Evolutionary conservation across 2,888 invertebrate species (phyloP), one percentile per base, ranked within the genome.

Genomic region (Andrena fulva): DNA sequence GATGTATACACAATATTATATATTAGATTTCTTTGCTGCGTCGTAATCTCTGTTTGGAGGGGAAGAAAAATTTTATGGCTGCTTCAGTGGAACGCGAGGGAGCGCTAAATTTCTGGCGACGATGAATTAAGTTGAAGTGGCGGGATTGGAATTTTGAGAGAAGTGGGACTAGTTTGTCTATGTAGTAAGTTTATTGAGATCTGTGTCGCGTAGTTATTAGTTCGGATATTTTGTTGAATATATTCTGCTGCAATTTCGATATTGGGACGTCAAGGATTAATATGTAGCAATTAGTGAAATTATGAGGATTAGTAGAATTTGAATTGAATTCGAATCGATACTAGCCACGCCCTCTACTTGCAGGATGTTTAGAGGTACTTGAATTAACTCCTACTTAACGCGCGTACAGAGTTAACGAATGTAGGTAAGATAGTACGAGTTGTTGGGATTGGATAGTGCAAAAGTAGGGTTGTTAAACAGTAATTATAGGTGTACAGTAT

Each of bases 1-100:
- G 70, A 74, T 76, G 63, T 42, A 42, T 16, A 42, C 1, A 42
- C 42, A 16, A 42, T 42, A 42, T 42, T 42, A 42, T 42, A 42
- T 42, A 42, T 42, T 42, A 42, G 42, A 12, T 42, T 42, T 31
- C 70, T 35, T 29, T 6, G 31, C 33, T 54, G 35, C 16, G 16
- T 42, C 64, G 12, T 27, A 12, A 54, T 79, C 70, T 77, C 24
- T 63, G 67, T 63, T 72, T 59, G n/a, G n/a, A 12, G 24, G 10
- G 20, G 8, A 67, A 35, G 33, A 54, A 73, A n/a, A 7, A 0
- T 62, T 10, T 52, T 60, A 64, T 50, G 29, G 35, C 69, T 7
- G 35, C 56, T 16, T 79, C 56, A 50, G 8, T 56, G 50, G 20
- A 33, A 69, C 42, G 59, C 2, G 8, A 42, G 42, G 42, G 42